Evolutionary conservation across 1,140 invertebrate species (phyloP).

Genomic region (Cryptotermes secundus): DNA sequence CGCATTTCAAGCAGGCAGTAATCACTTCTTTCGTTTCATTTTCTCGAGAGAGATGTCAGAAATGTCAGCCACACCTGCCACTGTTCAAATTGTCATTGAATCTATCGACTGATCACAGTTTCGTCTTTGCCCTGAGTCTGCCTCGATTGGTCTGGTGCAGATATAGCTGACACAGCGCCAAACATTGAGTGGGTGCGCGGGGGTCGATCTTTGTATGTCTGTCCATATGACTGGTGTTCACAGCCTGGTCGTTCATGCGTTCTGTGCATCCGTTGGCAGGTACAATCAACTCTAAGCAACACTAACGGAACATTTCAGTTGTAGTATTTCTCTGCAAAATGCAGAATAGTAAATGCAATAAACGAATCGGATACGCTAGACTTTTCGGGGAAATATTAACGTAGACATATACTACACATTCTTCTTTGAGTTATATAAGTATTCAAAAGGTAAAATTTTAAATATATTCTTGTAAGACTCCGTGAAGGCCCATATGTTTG

Average conservation of each 20-base stretch:
- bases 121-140: background rate
- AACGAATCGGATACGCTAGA: too few species aligned
- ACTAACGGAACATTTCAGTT: too few species aligned
- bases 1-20: background rate
- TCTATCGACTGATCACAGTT: background rate
- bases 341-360: too few species aligned
- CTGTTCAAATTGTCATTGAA: slow-evolving; percentile 12
- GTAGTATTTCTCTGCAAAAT: too few species aligned
- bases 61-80: slow-evolving; percentile 1
- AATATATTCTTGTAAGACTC: too few species aligned
- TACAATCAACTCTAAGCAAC: background rate
- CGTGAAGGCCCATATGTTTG: too few species aligned
- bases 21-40: background rate
- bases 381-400: too few species aligned
- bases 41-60: slow-evolving; percentile 10
- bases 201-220: background rate
- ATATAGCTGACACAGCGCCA: background rate
- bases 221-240: background rate
- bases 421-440: too few species aligned
- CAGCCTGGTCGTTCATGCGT: background rate
- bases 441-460: too few species aligned
- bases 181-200: background rate
- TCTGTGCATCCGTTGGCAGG: background rate
- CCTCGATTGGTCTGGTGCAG: background rate
- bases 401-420: too few species aligned